Percentiles rank a stretch among this genome's conserved stretches.
Evolutionary conservation across 2,113 vertebrate genomes (phyloP).

Genomic region (Pomatostomus ruficeps): DNA sequence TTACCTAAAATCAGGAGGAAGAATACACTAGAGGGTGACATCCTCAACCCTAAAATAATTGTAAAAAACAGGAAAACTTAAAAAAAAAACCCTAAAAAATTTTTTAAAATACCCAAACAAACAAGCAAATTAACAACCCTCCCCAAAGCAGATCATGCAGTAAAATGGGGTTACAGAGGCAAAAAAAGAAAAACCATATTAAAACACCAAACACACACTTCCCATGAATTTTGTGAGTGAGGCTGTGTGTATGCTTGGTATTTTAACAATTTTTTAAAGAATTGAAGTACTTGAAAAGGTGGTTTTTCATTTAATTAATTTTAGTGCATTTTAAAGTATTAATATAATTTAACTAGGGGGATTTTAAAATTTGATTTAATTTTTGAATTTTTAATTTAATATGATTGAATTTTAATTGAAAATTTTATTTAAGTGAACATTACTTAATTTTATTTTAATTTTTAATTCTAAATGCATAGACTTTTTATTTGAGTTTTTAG

Average conservation of each 20-base stretch:
- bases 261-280: neutral
- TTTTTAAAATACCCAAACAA: neutral
- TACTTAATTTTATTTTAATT: neutral
- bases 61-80: neutral
- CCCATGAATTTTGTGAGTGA: neutral
- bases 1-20: neutral
- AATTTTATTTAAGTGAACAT: neutral
- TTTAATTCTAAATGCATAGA: neutral
- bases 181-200: neutral
- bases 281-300: neutral
- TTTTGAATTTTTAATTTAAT: neutral
- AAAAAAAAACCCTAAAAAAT: neutral
- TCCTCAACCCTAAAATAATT: neutral
- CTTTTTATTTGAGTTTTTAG: neutral
- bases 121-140: neutral
- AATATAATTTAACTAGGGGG: too few species aligned
- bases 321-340: neutral
- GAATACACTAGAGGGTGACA: neutral
- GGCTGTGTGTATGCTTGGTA: neutral
- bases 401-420: fast-evolving
- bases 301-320: neutral
- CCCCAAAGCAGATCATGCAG: neutral
- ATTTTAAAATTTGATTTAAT: neutral
- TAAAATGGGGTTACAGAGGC: neutral
- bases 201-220: neutral